Percentiles rank a stretch among this genome's conserved stretches.
Conservation (phyloP, 2,113 vertebrate genomes). For the human region GRCh38 chr3:53605001-53605500, state of each 20-base stretch:
- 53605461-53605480: not conserved
- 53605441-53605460: not conserved
- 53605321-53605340: not conserved
- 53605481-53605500: not conserved
- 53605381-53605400: not conserved
- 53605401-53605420: not conserved
- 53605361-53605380: not conserved
- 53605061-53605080: not conserved
- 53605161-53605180: not conserved
- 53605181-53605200: not conserved
- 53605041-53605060: not conserved
- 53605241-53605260: not conserved
- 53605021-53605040: accelerated
- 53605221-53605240: not conserved
- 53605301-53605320: not conserved
- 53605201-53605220: not conserved
- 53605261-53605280: not conserved
- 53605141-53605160: not conserved
- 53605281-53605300: not conserved
- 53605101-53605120: not conserved
- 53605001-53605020: not conserved
- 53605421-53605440: not conserved
- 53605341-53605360: not conserved
- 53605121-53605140: not conserved
- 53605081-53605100: not conserved